These are phyloP conservation scores for Pogonognathellus flavescens DNA, from an alignment of 1,140 invertebrate genomes.

Conservation along the genomic window DNA sequence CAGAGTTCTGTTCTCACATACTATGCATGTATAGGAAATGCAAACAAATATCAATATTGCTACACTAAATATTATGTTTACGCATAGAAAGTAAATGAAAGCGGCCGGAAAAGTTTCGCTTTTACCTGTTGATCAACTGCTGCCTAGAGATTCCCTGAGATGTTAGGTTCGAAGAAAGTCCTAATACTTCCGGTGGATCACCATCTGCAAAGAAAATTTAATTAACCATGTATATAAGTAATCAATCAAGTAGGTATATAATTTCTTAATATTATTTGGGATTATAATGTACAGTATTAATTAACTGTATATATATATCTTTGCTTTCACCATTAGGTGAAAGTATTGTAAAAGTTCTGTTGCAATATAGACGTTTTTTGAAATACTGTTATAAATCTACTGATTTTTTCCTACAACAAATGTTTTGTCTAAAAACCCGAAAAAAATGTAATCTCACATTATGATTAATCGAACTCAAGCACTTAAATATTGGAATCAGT, in stretches of 20 bases:
- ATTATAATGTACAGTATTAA: neutral
- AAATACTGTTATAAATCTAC: too few relatives aligned
- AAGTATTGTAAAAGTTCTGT: too few relatives aligned
- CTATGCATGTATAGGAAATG: neutral
- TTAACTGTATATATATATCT: neutral
- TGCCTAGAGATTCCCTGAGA: constrained; percentile 87
- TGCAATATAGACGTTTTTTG: too few relatives aligned
- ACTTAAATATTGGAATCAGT: too few relatives aligned
- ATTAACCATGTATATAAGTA: constrained; percentile 27
- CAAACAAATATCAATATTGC: too few relatives aligned
- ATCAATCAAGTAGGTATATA: too few relatives aligned
- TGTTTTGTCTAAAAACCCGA: too few relatives aligned
- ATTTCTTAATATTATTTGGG: too few relatives aligned
- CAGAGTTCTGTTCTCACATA: neutral
- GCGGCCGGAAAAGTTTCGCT: neutral
- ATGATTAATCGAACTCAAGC: too few relatives aligned
- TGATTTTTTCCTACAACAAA: too few relatives aligned
- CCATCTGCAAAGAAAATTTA: constrained; percentile 65
- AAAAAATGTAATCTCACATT: too few relatives aligned
- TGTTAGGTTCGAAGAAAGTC: constrained; percentile 72
- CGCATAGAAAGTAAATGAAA: neutral
- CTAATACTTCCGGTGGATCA: constrained; percentile 69
- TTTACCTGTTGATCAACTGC: constrained; percentile 81
- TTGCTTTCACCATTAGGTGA: neutral
- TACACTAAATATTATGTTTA: neutral